Base-by-base conservation (phyloP, 2,797 vertebrate genomes). In the Molossus alvarezi region DNA sequence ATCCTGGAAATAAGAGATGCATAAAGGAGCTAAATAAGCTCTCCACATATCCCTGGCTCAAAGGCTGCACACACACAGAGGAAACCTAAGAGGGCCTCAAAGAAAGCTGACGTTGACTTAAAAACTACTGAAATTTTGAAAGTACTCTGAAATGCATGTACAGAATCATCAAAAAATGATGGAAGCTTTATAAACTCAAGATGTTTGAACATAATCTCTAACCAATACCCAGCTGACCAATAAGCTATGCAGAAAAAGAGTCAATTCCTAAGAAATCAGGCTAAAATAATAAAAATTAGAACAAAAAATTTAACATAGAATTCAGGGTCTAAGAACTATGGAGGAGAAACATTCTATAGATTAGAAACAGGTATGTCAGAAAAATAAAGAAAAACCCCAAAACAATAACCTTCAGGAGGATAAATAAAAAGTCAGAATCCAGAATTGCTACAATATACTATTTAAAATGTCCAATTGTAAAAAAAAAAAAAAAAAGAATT, bases 281-380 rank as follows among this genome's bases (percentile, higher is more conserved):
- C 18, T 82, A 45, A 92, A 81, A 82, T 91, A 88, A 67, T n/a
- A 7, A 84, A 92, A 92, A 45, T 67, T 37, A 65, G 64, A 90
- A 93, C 55, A 77, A 58, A 58, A 87, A 80, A 85, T 37, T 94
- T 84, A 88, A 93, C 20, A 84, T 15, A 84, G 65, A 95, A 91
- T 91, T 93, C 41, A 85, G 60, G 12, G 37, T 29, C 5, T 84
- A 84, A 58, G 76, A 88, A 57, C 10, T 83, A 10, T 60, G 71
- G 37, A 69, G 4, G 13, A 62, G 4, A 41, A 85, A 29, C 9
- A 51, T 65, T 76, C 27, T 90, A 71, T 9, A 83, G 37, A 88
- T 58, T 64, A 86, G 2, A 82, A 64, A 5, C 11, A 93, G 7
- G 21, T 55, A 94, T 90, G 10, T 58, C 51, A 80, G 7, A 48